These are phyloP conservation scores for Pammene fasciana DNA, from an alignment of 2,888 invertebrate species.

Conservation along the genomic window DNA sequence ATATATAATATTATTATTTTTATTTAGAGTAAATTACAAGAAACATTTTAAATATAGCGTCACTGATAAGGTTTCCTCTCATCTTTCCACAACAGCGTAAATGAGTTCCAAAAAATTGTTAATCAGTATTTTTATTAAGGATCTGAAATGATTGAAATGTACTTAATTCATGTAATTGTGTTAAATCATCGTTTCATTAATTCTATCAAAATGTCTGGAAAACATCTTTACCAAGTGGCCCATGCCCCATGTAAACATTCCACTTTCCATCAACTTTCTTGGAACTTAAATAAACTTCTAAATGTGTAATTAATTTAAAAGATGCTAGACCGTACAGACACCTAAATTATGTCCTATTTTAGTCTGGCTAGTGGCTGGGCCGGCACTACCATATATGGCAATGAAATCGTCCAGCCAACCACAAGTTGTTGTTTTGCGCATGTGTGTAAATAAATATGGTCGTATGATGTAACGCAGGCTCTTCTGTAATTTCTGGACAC, in stretches of 20 bases:
- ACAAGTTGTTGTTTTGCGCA: slow-evolving; percentile 38
- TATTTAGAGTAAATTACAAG: too few species aligned
- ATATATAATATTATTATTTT: too few species aligned
- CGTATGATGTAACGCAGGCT: slow-evolving; percentile 26
- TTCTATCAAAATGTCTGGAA: too few species aligned
- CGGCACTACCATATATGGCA: slow-evolving; percentile 42
- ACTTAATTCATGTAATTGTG: not conserved
- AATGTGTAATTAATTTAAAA: not conserved
- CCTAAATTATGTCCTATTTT: slow-evolving; percentile 21
- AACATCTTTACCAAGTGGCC: too few species aligned
- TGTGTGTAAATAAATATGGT: slow-evolving; percentile 30
- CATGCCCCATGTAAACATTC: too few species aligned
- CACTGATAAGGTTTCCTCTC: too few species aligned
- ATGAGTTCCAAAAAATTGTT: too few species aligned
- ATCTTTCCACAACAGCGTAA: too few species aligned
- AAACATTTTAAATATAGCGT: too few species aligned
- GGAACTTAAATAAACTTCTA: too few species aligned
- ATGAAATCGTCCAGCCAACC: slow-evolving; percentile 40
- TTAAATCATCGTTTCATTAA: too few species aligned
- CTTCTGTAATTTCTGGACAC: slow-evolving; percentile 8
- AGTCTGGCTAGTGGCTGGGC: slow-evolving; percentile 5
- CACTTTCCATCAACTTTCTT: too few species aligned
- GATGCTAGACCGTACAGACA: not conserved
- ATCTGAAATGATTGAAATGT: not conserved
- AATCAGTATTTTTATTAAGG: not conserved